Evolutionary conservation across 1,140 invertebrate species (phyloP).

Genomic region (Drosophila nigromelanica): DNA sequence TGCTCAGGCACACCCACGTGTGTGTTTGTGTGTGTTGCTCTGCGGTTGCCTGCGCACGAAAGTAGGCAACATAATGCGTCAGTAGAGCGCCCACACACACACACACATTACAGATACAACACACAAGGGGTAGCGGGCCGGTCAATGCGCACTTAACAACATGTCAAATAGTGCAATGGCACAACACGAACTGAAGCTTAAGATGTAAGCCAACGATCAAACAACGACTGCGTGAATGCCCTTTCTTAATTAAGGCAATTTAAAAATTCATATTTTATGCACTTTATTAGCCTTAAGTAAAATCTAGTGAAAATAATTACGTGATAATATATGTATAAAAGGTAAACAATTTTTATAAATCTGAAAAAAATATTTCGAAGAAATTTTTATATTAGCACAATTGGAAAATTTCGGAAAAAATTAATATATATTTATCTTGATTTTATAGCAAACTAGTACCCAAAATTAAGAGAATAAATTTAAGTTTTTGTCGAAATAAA

Average conservation of each 20-base stretch:
- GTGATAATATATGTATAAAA: too few species aligned
- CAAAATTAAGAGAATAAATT: too few species aligned
- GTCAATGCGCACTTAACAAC: slow-evolving; percentile 68
- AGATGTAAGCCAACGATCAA: background rate
- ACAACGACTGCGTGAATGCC: slow-evolving; percentile 10
- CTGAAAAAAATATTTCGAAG: too few species aligned
- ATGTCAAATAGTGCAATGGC: slow-evolving; percentile 52
- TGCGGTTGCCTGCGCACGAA: slow-evolving; percentile 47
- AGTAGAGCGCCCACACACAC: slow-evolving; percentile 33
- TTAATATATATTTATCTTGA: too few species aligned
- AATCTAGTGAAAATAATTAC: too few species aligned
- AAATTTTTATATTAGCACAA: too few species aligned
- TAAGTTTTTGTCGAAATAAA: too few species aligned
- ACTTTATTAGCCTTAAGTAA: background rate
- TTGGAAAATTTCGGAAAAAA: too few species aligned
- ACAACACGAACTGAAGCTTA: slow-evolving; percentile 10
- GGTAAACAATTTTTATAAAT: too few species aligned
- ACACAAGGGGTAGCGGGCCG: slow-evolving; percentile 5
- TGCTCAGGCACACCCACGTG: slow-evolving; percentile 41
- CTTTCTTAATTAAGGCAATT: background rate
- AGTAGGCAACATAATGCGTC: slow-evolving; percentile 62
- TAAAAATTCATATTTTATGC: background rate
- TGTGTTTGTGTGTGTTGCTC: slow-evolving; percentile 25
- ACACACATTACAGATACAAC: slow-evolving; percentile 2
- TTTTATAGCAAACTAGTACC: too few species aligned